Conservation (phyloP, 2,888 invertebrate genomes). For the Pomacea canaliculata region DNA sequence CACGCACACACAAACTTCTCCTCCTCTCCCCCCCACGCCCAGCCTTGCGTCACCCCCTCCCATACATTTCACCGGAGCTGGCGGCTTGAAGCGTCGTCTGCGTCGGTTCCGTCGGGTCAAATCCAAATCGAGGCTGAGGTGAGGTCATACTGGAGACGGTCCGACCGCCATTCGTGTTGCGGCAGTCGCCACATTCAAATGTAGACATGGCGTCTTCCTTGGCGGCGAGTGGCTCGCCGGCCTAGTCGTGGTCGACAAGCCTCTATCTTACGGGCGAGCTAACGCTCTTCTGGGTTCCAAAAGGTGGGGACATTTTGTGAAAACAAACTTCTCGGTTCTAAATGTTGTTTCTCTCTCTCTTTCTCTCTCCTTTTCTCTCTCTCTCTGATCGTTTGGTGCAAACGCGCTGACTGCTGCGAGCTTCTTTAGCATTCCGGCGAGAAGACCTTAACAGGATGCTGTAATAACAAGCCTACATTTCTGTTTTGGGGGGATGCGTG, state of each 20-base stretch:
- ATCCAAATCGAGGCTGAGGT: too few species aligned
- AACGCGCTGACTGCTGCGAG: too few species aligned
- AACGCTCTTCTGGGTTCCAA: too few species aligned
- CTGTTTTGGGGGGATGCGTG: too few species aligned
- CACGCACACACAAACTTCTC: too few species aligned
- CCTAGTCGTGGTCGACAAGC: not conserved
- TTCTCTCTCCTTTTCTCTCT: constrained; percentile 1
- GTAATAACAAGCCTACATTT: too few species aligned
- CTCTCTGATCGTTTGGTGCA: not conserved
- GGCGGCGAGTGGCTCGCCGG: not conserved
- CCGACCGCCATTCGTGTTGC: not conserved
- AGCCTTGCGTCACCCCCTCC: not conserved
- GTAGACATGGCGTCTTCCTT: not conserved
- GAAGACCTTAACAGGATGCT: too few species aligned
- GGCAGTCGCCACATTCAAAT: too few species aligned
- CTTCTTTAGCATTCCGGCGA: too few species aligned
- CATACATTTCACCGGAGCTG: not conserved
- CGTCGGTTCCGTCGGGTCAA: not conserved
- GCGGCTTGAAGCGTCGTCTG: not conserved
- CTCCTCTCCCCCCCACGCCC: not conserved
- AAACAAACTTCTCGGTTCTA: constrained; percentile 5
- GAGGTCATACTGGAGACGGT: too few species aligned
- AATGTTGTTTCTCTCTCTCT: constrained; percentile 8
- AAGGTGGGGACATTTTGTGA: too few species aligned
- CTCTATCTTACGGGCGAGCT: too few species aligned